Evolutionary conservation across 2,113 vertebrate genomes (phyloP), one percentile per base, ranked within the genome.

Genomic region (Eolophus roseicapilla): DNA sequence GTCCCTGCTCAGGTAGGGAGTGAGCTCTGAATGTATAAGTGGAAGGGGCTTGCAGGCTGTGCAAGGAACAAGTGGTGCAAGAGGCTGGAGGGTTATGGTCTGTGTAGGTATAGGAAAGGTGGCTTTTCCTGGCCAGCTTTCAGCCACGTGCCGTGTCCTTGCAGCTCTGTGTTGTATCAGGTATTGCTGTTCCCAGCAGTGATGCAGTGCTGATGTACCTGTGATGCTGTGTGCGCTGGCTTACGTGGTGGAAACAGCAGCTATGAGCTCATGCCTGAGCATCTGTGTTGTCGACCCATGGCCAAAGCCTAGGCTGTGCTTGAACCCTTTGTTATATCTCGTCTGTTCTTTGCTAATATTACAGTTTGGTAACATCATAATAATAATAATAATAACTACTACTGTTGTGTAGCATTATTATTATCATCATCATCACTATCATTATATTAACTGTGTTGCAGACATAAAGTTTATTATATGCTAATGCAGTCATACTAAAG

Each of bases 131-230:
- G 17, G 28, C 16, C 0, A 1, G 35, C 23, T 86, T 76, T 86
- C 27, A 55, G 39, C 2, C 2, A 27, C 28, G 43, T 59, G 37
- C 65, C 3, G 2, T 73, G 25, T 80, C 50, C 24, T 29, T 50
- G 50, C 19, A 59, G 15, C 47, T 49, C 31, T 19, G 14, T 82
- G 55, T 79, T 0, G 0, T 62, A n/a, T 47, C 1, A 4, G 27
- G 24, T 74, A 3, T 57, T 0, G 0, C 50, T 16, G 21, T 85
- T 9, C 4, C 17, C 1, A 4, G 13, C 2, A 0, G 44, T 18
- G 24, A 5, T 49, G 41, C 46, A n/a, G 39, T 0, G 0, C 68
- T 74, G 83, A 8, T 0, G 0, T 63, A n/a, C 0, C 0, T 0
- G 5, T 62, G 43, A 4, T 33, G 27, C 3, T 47, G 11, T 27